Base-by-base conservation (phyloP, 2,888 invertebrate species). In the Nebria brevicollis region DNA sequence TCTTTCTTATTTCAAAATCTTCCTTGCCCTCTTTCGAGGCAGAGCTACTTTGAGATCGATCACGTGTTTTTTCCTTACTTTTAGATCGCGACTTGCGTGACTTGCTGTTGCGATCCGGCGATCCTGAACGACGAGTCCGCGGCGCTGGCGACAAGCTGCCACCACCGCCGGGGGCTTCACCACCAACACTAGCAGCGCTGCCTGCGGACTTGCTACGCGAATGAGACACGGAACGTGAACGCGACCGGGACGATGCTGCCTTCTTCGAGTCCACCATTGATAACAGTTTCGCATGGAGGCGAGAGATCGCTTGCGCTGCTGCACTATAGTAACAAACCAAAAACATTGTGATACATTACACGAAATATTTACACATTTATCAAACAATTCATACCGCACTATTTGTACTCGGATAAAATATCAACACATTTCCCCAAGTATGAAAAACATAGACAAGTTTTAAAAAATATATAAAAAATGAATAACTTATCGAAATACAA, bases 1-100 rank as follows among this genome's bases (percentile, higher is more conserved):
- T 94, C 90, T 95, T 91, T 86, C 94, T 90, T 83, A 94, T 93
- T 87, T 94, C 94, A 87, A 94, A 94, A 85, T 93, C 93, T 82
- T 87, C 87, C 83, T 88, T 87, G 42, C 87, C 87, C 64, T 85
- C 87, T 81, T 84, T 84, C 43, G 85, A 84, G 77, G 83, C 82
- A 43, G 85, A 85, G 72, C 84, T 86, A 83, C 86, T 87, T 15
- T 84, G 84, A n/a, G 85, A 85, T 82, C 85, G 83, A 66, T 84
- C 84, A 70, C 85, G 84, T 66, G 86, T 86, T 82, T 84, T 85
- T 66, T 82, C 79, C 80, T 85, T 84, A 13, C 43, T 65, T 82
- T 86, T 86, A 74, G 82, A 85, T 15, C 85, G 84, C 15, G 88
- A 88, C 83, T 87, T 88, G 77, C 41, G 81, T 26, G 88, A 88